Base-by-base conservation (phyloP, 2,797 vertebrate genomes). In the Manis javanica region DNA sequence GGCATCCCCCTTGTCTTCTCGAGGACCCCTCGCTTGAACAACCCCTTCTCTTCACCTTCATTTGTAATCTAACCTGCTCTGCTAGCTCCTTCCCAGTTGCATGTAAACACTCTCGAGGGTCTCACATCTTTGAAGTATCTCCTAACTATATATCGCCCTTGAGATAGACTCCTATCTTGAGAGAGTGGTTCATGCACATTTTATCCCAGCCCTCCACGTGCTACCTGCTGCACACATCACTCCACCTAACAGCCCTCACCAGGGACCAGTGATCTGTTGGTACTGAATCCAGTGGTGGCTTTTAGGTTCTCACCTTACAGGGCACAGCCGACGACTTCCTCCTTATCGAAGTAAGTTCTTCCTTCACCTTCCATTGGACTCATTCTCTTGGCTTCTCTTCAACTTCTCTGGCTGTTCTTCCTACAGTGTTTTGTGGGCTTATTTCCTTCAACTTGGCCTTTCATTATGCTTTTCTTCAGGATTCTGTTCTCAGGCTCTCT, bases 221-320 rank as follows among this genome's bases (percentile, higher is more conserved):
- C 15, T 64, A 0, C 13, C 49, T n/a, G 19, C 19, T 68, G 42
- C 6, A 10, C 3, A 23, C 46, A 5, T 34, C 1, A 0, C n/a
- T 16, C 16, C 4, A 4, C 19, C 8, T 14, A 55, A 11, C 9
- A n/a, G 23, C 57, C 78, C 29, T 24, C 2, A 4, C 53, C 26
- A 0, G 39, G 11, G 7, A 24, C 23, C 7, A 2, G 5, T 12
- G 34, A 10, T 55, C 42, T 42, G 14, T 24, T 26, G n/a, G 6
- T 37, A 37, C 13, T 16, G 19, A 59, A 46, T 57, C 11, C 42
- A 61, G 15, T 4, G 10, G 37, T 7, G 42, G 29, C n/a, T 34
- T 49, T 55, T 14, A 26, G n/a, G 21, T 69, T 72, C 68, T 46
- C 42, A 18, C 23, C 24, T 46, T 59, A 13, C 0, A 0, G 78